Evolutionary conservation across 2,888 invertebrate genomes (phyloP), one percentile per base, ranked within the genome.

Genomic region (Xylophagus ater): DNA sequence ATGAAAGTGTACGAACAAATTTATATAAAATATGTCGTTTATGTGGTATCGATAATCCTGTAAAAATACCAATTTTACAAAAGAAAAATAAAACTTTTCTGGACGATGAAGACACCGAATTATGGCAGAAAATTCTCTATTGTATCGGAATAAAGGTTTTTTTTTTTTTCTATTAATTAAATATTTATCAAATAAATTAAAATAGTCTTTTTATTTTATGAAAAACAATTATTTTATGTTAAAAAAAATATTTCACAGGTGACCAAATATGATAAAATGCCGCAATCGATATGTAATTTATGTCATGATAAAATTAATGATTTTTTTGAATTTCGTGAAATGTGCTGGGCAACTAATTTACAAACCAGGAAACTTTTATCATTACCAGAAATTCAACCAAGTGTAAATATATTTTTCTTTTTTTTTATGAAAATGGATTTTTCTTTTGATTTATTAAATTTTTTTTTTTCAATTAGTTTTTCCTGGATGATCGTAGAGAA

Each of bases 281-380:
- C 75, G 0, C 75, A 75, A 1, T 62, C 71, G 9, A 72, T 74
- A 38, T 76, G 75, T 47, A 69, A 69, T 48, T 51, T 73, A 9
- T 76, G 75, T 26, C 70, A 72, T 12, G 75, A 75, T 49, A 75
- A 74, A 59, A 69, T 76, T 39, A 71, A 73, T 51, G 74, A 75
- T 48, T 74, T 73, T 56, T 72, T 69, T 23, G 72, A 74, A 52
- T 76, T 74, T 53, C 57, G 71, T 10, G 68, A 71, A 45, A 68
- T 73, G 70, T 73, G 74, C 49, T 60, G 61, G 28, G 62, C 69
- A 21, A 75, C 71, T 1, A 70, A 74, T 47, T 60, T 57, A 18
- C 59, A 64, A 31, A 74, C 73, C 0, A 54, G 74, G 15, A 53
- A 64, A 20, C 47, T 64, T 1, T 49, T 64, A 3, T 62, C 62